Percentiles rank a stretch among this genome's conserved stretches.
phyloP scores from a whole-genome alignment of 2,113 vertebrate genomes.

The Zootoca vivipara region DNA sequence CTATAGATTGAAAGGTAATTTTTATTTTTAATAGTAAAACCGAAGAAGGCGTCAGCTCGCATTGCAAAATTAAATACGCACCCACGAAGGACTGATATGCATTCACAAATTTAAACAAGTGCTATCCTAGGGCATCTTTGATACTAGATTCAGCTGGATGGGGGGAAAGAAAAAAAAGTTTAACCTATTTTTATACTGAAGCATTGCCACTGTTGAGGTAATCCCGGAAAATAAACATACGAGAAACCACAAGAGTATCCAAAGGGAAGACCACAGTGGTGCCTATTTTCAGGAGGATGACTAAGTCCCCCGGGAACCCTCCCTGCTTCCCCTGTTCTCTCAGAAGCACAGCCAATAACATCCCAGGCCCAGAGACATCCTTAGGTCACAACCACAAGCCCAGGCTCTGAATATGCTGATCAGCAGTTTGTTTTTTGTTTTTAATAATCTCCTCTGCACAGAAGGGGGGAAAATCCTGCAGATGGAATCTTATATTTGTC shows the following conservation, averaged over 20 bases:
- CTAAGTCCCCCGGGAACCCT: background rate
- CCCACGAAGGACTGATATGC: background rate
- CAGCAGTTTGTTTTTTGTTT: background rate
- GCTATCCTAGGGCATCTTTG: background rate
- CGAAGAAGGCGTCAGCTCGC: background rate
- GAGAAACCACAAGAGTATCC: background rate
- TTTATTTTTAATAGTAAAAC: background rate
- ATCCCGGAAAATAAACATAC: background rate
- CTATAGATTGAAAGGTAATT: background rate
- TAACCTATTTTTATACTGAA: background rate
- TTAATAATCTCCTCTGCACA: too few relatives aligned
- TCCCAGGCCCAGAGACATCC: background rate
- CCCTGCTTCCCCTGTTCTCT: background rate
- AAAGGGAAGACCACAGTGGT: background rate
- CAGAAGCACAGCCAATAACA: background rate
- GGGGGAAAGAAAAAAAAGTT: too few relatives aligned
- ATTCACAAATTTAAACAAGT: background rate
- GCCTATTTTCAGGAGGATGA: background rate
- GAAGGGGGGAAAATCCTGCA: background rate
- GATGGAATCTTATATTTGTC: background rate
- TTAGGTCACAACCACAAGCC: background rate
- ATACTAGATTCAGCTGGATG: background rate
- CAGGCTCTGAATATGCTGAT: background rate
- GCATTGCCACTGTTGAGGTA: background rate
- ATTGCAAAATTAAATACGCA: background rate